phyloP scores from a whole-genome alignment of 35 echinoderm and acorn worm species.

The Apostichopus parvimensis region DNA sequence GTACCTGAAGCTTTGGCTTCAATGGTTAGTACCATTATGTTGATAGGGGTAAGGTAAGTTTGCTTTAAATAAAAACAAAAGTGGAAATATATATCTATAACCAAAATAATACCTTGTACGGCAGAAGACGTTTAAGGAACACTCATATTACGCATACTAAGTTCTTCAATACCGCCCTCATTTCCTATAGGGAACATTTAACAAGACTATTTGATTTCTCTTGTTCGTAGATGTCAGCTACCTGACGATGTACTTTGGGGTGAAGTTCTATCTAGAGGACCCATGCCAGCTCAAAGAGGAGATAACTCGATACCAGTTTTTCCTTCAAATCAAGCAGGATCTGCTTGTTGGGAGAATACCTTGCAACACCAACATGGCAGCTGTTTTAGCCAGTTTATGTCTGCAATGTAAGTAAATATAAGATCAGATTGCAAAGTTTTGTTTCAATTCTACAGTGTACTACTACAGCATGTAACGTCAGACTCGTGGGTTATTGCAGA shows the following conservation, averaged over 20 bases:
- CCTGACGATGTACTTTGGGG: slow-evolving; percentile 91
- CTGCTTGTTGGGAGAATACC: slow-evolving; percentile 83
- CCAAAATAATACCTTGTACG: too few relatives aligned
- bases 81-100: too few relatives aligned
- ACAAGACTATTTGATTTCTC: neutral
- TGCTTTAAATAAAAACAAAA: too few relatives aligned
- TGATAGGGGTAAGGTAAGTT: too few relatives aligned
- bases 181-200: too few relatives aligned
- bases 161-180: too few relatives aligned
- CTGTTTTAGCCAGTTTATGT: slow-evolving; percentile 76
- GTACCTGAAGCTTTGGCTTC: too few relatives aligned
- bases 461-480: too few relatives aligned
- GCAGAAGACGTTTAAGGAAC: too few relatives aligned
- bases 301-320: slow-evolving; percentile 90
- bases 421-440: neutral
- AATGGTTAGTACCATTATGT: too few relatives aligned
- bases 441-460: neutral
- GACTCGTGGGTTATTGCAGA: too few relatives aligned
- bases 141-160: too few relatives aligned
- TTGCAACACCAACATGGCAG: slow-evolving; percentile 64
- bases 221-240: slow-evolving; percentile 68
- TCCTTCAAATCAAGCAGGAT: slow-evolving; percentile 90
- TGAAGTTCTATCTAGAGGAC: slow-evolving; percentile 96
- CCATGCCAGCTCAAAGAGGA: slow-evolving; percentile 97
- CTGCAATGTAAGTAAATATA: slow-evolving; percentile 88